Evolutionary conservation across 2,113 vertebrate species (phyloP).

Genomic region (Nestor notabilis): DNA sequence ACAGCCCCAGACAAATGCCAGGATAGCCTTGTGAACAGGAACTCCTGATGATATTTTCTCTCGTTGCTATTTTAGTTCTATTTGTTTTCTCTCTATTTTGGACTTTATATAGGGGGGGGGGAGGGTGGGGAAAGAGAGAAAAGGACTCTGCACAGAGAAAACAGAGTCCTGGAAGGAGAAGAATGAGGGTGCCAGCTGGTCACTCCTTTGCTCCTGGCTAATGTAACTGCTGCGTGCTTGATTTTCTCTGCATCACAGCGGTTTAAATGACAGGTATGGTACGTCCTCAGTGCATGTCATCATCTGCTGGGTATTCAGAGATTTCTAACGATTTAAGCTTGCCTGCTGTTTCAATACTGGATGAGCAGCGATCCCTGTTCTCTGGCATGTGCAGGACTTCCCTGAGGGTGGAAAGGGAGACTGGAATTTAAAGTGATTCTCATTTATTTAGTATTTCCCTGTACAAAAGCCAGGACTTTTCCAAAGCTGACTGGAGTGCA

Average conservation of each 20-base stretch:
- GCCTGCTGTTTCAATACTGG: background rate
- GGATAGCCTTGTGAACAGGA: constrained; percentile 51
- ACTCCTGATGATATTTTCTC: background rate
- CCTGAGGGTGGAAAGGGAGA: constrained; percentile 57
- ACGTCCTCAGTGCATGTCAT: background rate
- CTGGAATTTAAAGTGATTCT: constrained; percentile 64
- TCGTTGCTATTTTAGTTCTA: constrained; percentile 22
- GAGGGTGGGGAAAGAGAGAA: no score
- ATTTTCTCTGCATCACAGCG: background rate
- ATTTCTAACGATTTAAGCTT: constrained; percentile 46
- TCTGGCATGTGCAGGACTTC: constrained; percentile 60
- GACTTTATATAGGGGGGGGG: background rate
- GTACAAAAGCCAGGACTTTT: constrained; percentile 49
- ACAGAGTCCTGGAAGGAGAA: background rate
- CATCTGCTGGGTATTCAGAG: constrained; percentile 16
- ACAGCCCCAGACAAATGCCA: background rate
- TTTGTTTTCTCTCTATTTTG: constrained; percentile 20
- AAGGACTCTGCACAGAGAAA: background rate
- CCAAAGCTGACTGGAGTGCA: constrained; percentile 9
- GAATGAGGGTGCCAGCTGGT: background rate
- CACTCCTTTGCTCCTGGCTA: background rate
- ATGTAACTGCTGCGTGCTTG: background rate
- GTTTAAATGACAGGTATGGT: constrained; percentile 17
- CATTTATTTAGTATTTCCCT: constrained; percentile 52
- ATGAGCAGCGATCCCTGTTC: constrained; percentile 10